Evolutionary conservation across 2,113 vertebrate genomes (phyloP).

Genomic region (Phyllostomus hastatus): DNA sequence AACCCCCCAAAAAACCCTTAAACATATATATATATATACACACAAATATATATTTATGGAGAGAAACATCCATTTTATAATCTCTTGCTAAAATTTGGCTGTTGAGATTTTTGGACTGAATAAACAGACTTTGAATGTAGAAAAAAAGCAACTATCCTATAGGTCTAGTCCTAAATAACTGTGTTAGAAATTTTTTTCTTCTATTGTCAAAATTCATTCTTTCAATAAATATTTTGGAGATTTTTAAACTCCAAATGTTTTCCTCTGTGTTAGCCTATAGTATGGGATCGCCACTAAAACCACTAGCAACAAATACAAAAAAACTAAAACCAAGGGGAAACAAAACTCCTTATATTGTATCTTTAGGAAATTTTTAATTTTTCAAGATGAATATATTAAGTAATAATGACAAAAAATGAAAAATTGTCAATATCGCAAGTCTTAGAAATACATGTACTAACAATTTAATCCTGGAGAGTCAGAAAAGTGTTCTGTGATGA

Average conservation of each 20-base stretch:
- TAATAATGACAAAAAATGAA: background rate
- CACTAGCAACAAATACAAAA: background rate
- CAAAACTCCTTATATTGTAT: too few species aligned
- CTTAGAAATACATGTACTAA: background rate
- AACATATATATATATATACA: too few species aligned
- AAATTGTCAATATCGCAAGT: background rate
- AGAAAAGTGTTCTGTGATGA: background rate
- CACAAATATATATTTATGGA: background rate
- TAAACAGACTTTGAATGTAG: background rate
- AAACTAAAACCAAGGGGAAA: background rate
- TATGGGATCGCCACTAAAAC: background rate
- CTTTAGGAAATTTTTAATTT: background rate
- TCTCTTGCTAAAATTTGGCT: background rate
- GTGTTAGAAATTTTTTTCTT: background rate
- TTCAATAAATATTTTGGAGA: background rate
- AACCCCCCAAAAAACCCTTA: too few species aligned
- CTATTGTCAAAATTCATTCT: background rate
- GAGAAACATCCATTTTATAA: background rate
- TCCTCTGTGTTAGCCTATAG: background rate
- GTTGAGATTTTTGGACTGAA: background rate
- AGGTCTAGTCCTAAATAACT: background rate
- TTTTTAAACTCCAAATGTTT: background rate
- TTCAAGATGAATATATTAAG: background rate
- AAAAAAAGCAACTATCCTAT: background rate
- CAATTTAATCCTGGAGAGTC: background rate